A percentile compares a stretch with the other conserved stretches of the same genome.
Conservation (phyloP, 2,888 invertebrate genomes). For the Aleiodes testaceus region DNA sequence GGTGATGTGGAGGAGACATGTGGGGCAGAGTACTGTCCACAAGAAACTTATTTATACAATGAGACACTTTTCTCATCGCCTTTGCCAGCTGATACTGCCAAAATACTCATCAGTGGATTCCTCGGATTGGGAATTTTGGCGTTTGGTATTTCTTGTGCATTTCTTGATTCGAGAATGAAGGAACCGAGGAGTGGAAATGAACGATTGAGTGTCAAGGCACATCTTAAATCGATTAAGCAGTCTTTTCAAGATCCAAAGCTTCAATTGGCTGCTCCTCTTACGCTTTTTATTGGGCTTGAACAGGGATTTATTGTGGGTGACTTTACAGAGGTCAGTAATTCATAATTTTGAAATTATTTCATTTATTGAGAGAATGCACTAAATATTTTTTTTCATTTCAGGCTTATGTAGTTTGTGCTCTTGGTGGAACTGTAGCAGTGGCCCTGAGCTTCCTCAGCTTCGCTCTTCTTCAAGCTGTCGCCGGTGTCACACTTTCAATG, state of each 20-base stretch:
- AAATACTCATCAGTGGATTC: slow-evolving; percentile 65
- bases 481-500: slow-evolving; percentile 87
- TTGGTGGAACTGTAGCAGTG: slow-evolving; percentile 81
- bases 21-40: slow-evolving; percentile 67
- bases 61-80: slow-evolving; percentile 59
- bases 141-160: slow-evolving; percentile 66
- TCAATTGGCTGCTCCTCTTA: slow-evolving; percentile 83
- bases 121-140: slow-evolving; percentile 66
- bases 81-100: slow-evolving; percentile 60
- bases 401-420: slow-evolving; percentile 89
- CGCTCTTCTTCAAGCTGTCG: slow-evolving; percentile 83
- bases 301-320: slow-evolving; percentile 90
- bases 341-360: neutral
- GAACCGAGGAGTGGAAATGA: slow-evolving; percentile 62
- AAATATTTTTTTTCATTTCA: slow-evolving; percentile 69
- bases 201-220: slow-evolving; percentile 54
- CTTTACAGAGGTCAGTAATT: slow-evolving; percentile 80
- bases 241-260: slow-evolving; percentile 79
- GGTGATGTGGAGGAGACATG: slow-evolving; percentile 62
- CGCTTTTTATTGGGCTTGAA: slow-evolving; percentile 87
- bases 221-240: slow-evolving; percentile 73
- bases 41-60: slow-evolving; percentile 63
- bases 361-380: too few relatives aligned
- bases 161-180: slow-evolving; percentile 67
- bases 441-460: slow-evolving; percentile 84